A percentile compares a stretch with the other conserved stretches of the same genome.
phyloP scores from a whole-genome alignment of 2,888 invertebrate genomes.

The Dinocampus coccinellae region DNA sequence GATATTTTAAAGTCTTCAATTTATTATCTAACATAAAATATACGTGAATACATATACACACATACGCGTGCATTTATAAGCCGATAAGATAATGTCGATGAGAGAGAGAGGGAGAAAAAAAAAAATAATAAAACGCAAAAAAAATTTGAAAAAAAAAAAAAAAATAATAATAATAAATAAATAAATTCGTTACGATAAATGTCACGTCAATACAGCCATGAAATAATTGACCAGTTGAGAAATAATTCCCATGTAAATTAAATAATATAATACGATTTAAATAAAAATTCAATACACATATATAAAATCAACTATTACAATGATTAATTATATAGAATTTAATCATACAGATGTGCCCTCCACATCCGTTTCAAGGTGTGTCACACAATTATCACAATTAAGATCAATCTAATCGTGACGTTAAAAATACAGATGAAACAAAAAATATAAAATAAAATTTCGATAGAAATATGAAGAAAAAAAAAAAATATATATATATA shows the following conservation, averaged over 20 bases:
- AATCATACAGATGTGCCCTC: neutral
- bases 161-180: neutral
- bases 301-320: neutral
- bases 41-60: neutral
- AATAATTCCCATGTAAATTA: neutral
- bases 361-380: constrained; percentile 14
- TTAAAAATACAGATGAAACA: neutral
- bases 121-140: too few species aligned
- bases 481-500: neutral
- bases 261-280: neutral
- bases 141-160: too few species aligned
- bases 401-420: constrained; percentile 16
- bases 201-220: neutral
- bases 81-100: neutral
- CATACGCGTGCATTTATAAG: neutral
- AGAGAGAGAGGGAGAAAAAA: too few species aligned
- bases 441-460: neutral
- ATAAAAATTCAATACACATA: neutral
- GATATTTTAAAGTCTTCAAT: neutral
- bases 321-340: neutral
- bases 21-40: neutral
- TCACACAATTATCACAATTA: constrained; percentile 11
- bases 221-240: neutral
- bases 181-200: neutral
- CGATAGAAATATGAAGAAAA: neutral